Base-by-base conservation (phyloP, 2,888 invertebrate genomes). In the Julus scanicus region DNA sequence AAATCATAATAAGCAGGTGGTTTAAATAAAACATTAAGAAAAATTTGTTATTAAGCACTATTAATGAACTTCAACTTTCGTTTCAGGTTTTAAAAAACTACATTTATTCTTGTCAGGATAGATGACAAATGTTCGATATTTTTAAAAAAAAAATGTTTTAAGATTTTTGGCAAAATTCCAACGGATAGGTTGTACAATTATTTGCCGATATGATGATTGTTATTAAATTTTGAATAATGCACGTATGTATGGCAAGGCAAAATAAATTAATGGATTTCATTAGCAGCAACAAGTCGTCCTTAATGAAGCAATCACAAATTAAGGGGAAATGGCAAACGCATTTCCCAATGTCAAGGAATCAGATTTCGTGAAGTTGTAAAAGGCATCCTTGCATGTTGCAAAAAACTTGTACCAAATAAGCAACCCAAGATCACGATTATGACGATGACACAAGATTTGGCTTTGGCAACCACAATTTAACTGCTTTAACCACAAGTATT, bases 311-410 rank as follows among this genome's bases (percentile, higher is more conserved):
- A 57, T 57, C n/a, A 57, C 17, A 57, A 57, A n/a, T 57, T 57
- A 57, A 17, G 57, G 5, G 15, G 5, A 57, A 57, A 9, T n/a
- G 57, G 57, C n/a, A 57, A n/a, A 11, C 2, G 57, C 57, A 57
- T 57, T n/a, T 57, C 3, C 57, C n/a, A 57, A n/a, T 57, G 57
- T 15, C 6, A 53, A 15, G 2, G 57, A 1, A 57, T 57, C 57
- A n/a, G n/a, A 57, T n/a, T n/a, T 57, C 57, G 57, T 57, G 57
- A 57, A n/a, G 57, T 57, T 57, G n/a, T n/a, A n/a, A 57, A 57
- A n/a, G 57, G 53, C 15, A 53, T 53, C 13, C 15, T 15, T 53
- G 53, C 13, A n/a, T 17, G 11, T n/a, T n/a, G 57, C 6, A 0
- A 17, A n/a, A 17, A n/a, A 57, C 11, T 0, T n/a, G 2, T 9